Conservation (phyloP, 2,797 vertebrate genomes). For the Neosalanx taihuensis region DNA sequence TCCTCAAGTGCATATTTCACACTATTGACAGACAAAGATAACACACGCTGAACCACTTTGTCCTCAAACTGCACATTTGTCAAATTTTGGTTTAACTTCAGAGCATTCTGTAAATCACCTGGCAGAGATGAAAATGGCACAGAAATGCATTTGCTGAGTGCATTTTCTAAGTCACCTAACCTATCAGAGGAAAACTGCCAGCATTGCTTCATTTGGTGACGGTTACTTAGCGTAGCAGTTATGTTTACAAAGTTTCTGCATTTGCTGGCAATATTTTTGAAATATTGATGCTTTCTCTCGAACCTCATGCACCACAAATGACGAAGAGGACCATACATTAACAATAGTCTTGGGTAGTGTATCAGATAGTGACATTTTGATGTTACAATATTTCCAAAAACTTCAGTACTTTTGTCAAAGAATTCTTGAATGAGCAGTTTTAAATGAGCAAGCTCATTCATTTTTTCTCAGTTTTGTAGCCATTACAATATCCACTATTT, state of each 20-base stretch:
- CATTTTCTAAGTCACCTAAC: no score
- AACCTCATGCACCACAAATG: constrained; percentile 37
- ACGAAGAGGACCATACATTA: constrained; percentile 17
- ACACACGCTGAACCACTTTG: no score
- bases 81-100: no score
- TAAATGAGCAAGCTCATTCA: neutral
- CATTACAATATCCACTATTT: constrained; percentile 22
- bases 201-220: constrained; percentile 13
- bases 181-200: constrained; percentile 10
- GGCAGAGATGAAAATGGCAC: no score
- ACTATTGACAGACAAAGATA: no score
- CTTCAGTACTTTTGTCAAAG: constrained; percentile 2
- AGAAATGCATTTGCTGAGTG: no score
- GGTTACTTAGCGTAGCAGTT: neutral
- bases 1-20: no score
- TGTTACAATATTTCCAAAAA: constrained; percentile 29
- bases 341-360: constrained; percentile 22
- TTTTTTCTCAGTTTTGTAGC: constrained; percentile 19
- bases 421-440: constrained; percentile 18
- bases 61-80: no score
- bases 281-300: constrained; percentile 37
- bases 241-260: neutral
- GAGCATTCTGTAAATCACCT: no score
- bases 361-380: constrained; percentile 27
- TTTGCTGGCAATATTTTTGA: constrained; percentile 23